Evolutionary conservation across 2,888 invertebrate species (phyloP), one percentile per base, ranked within the genome.

Genomic region (Eristalis tenax): DNA sequence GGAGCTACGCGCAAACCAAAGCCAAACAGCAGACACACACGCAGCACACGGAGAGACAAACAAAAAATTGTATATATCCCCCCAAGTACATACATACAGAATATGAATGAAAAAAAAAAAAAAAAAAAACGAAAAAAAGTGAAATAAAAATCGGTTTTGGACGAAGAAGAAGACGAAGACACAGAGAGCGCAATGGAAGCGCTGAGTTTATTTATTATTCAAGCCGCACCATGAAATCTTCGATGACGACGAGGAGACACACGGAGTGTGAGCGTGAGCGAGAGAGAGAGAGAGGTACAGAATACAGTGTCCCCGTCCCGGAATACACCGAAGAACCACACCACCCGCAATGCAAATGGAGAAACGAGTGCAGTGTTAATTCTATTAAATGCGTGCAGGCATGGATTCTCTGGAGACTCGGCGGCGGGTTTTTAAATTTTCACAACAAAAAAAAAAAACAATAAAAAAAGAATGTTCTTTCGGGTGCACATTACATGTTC

Each of bases 121-220:
- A 8, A 23, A 65, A 18, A 35, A 18, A 59, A 63, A 81, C 4
- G 4, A 4, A 32, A 32, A 70, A 43, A 78, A 71, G n/a, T 13
- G 23, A 65, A 18, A 38, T 35, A 65, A 64, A 81, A 32, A 5
- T 50, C 50, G 8, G 8, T 50, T 50, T 50, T 18, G 50, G 50
- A 35, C 32, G 56, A 75, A 84, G 59, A 75, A 40, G 43, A 79
- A 11, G 59, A 59, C 26, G 26, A 66, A 28, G 38, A 26, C 56
- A 75, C 23, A 28, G 13, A 56, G 73, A 79, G 79, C 75, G 56
- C 70, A 71, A 82, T 74, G 70, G 83, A 78, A 73, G 35, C 38
- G 50, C 75, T n/a, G 18, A 38, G 66, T 80, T 50, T 43, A 26
- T 64, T 71, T 64, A 57, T 32, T 57, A n/a, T 50, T 35, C 15